phyloP scores from a whole-genome alignment of 2,113 vertebrate genomes.

The Paramisgurnus dabryanus region DNA sequence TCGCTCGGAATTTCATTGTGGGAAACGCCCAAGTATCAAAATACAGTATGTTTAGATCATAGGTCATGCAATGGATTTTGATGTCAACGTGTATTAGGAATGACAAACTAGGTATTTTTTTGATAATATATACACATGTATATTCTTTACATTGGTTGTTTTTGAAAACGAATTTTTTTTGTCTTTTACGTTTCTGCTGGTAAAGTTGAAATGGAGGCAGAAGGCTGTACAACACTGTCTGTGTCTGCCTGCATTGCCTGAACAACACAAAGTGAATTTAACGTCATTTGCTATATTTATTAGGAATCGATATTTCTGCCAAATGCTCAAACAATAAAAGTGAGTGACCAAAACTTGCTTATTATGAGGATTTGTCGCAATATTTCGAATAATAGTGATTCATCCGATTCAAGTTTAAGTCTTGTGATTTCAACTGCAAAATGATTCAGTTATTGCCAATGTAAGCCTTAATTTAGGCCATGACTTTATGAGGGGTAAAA shows the following conservation, averaged over 20 bases:
- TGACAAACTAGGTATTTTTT: constrained; percentile 66
- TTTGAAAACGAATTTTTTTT: constrained; percentile 62
- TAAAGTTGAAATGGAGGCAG: constrained; percentile 36
- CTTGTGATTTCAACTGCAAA: background rate
- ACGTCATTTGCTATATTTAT: constrained; percentile 30
- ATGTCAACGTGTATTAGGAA: constrained; percentile 70
- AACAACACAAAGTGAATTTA: background rate
- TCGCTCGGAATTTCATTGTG: constrained; percentile 66
- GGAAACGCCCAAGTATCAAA: constrained; percentile 69
- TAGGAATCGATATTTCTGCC: constrained; percentile 46
- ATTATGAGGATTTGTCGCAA: constrained; percentile 60
- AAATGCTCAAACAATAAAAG: constrained; percentile 62
- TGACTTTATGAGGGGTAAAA: background rate
- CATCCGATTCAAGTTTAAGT: background rate
- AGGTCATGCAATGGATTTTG: constrained; percentile 73
- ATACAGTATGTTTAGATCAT: constrained; percentile 67
- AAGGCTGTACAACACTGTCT: constrained; percentile 44
- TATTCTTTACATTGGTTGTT: constrained; percentile 70
- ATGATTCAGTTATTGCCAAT: background rate
- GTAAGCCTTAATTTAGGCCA: background rate
- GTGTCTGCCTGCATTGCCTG: constrained; percentile 47
- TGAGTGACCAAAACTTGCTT: constrained; percentile 75
- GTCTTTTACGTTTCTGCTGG: constrained; percentile 39
- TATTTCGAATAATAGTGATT: constrained; percentile 26
- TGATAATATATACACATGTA: constrained; percentile 66